Conservation (phyloP, 2,888 invertebrate species). For the Habrosyne pyritoides region DNA sequence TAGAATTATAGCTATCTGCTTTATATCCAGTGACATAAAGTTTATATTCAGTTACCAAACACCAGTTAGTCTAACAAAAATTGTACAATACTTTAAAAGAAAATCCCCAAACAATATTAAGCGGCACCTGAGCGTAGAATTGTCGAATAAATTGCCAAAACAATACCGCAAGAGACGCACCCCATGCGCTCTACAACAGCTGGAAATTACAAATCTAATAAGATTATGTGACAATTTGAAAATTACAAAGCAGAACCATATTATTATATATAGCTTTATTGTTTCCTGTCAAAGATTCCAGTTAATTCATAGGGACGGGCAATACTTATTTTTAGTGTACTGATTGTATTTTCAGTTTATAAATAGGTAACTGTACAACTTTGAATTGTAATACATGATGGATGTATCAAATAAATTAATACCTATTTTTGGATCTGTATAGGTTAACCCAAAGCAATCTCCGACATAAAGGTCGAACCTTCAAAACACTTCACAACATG, state of each 20-base stretch:
- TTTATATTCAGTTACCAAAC: neutral
- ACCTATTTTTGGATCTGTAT: too few relatives aligned
- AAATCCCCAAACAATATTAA: slow-evolving; percentile 39
- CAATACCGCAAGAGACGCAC: neutral
- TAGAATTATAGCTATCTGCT: neutral
- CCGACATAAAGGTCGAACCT: too few relatives aligned
- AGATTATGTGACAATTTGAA: slow-evolving; percentile 3
- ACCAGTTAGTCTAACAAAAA: neutral
- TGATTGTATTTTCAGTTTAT: too few relatives aligned
- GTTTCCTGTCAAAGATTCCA: neutral
- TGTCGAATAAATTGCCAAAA: slow-evolving; percentile 15
- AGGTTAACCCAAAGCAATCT: too few relatives aligned
- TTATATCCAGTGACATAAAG: neutral
- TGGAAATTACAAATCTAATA: slow-evolving; percentile 1
- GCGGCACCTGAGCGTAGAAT: slow-evolving; percentile 39
- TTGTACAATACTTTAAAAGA: slow-evolving; percentile 10
- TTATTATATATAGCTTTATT: slow-evolving; percentile 10
- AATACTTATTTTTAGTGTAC: too few relatives aligned
- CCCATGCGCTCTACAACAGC: neutral
- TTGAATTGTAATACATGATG: too few relatives aligned
- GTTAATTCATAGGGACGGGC: neutral
- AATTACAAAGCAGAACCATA: slow-evolving; percentile 17
- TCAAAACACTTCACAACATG: too few relatives aligned
- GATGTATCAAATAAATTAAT: too few relatives aligned
- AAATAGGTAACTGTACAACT: too few relatives aligned